A percentile compares a stretch with the other conserved stretches of the same genome.
Conservation (phyloP, 2,888 invertebrate genomes). For the Nineta flava region DNA sequence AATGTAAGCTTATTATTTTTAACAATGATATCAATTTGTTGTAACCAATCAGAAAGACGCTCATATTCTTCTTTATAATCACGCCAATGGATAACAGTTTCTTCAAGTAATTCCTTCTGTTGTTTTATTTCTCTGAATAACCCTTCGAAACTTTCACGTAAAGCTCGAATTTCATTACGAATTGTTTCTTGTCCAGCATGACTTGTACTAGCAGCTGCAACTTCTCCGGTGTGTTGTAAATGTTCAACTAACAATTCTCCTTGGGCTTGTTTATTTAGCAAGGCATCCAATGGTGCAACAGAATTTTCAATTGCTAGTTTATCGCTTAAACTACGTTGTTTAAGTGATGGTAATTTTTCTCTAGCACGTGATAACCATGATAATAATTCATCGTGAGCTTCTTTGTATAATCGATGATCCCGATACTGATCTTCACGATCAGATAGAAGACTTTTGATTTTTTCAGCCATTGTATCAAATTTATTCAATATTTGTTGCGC, state of each 20-base stretch:
- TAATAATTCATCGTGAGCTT: slow-evolving; percentile 77
- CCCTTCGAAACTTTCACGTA: slow-evolving; percentile 69
- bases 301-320: slow-evolving; percentile 80
- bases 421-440: slow-evolving; percentile 76
- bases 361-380: slow-evolving; percentile 77
- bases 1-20: slow-evolving; percentile 79
- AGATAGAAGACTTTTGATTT: slow-evolving; percentile 41
- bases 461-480: slow-evolving; percentile 64
- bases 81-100: slow-evolving; percentile 68
- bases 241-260: slow-evolving; percentile 78
- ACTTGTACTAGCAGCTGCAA: slow-evolving; percentile 70
- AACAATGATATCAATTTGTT: slow-evolving; percentile 78
- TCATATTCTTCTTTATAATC: slow-evolving; percentile 89
- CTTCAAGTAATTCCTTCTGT: slow-evolving; percentile 70
- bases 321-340: slow-evolving; percentile 70
- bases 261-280: slow-evolving; percentile 79
- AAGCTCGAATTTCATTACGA: slow-evolving; percentile 68
- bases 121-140: slow-evolving; percentile 73
- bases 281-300: slow-evolving; percentile 68
- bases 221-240: slow-evolving; percentile 73
- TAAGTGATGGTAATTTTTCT: slow-evolving; percentile 76
- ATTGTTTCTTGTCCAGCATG: slow-evolving; percentile 63
- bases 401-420: slow-evolving; percentile 79
- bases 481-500: slow-evolving; percentile 72
- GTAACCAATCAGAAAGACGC: slow-evolving; percentile 79